Evolutionary conservation across 1,140 invertebrate species (phyloP).

Genomic region (Campoletis sonorensis): DNA sequence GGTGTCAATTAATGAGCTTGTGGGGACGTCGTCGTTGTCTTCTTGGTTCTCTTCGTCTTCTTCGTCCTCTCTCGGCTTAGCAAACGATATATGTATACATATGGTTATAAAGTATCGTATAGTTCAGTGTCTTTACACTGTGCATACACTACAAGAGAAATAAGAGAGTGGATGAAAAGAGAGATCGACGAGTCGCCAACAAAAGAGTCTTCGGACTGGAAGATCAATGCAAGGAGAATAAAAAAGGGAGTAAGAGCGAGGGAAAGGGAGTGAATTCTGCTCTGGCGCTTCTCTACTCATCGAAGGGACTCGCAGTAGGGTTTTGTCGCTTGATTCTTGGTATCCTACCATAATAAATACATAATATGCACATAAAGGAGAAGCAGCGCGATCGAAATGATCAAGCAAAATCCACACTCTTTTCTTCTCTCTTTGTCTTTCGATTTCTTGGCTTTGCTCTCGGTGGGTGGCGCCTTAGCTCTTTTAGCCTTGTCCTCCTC

Average conservation of each 20-base stretch:
- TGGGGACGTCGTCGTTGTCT: conserved; percentile 19
- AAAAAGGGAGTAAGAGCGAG: background rate
- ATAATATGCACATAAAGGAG: conserved; percentile 75
- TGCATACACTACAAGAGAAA: conserved; percentile 12
- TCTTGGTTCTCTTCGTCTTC: conserved; percentile 13
- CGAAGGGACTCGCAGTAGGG: conserved; percentile 54
- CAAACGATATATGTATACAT: conserved; percentile 1
- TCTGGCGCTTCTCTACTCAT: conserved; percentile 6
- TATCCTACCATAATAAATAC: conserved; percentile 74
- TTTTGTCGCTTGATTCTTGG: conserved; percentile 72
- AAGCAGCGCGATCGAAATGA: conserved; percentile 73
- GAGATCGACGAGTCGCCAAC: conserved; percentile 11
- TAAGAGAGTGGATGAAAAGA: background rate
- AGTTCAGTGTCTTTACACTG: background rate
- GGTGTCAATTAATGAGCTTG: conserved; percentile 74
- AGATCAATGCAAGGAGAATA: conserved; percentile 9
- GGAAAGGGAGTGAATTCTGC: conserved; percentile 8
- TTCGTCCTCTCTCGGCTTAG: background rate
- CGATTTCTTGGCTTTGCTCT: conserved; percentile 40
- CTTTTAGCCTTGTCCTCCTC: background rate
- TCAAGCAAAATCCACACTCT: conserved; percentile 65
- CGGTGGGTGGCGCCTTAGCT: conserved; percentile 62
- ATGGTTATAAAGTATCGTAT: background rate
- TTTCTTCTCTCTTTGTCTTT: conserved; percentile 23
- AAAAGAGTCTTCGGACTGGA: conserved; percentile 23